Evolutionary conservation across 1,140 invertebrate species (phyloP).

Genomic region (Samia ricini): DNA sequence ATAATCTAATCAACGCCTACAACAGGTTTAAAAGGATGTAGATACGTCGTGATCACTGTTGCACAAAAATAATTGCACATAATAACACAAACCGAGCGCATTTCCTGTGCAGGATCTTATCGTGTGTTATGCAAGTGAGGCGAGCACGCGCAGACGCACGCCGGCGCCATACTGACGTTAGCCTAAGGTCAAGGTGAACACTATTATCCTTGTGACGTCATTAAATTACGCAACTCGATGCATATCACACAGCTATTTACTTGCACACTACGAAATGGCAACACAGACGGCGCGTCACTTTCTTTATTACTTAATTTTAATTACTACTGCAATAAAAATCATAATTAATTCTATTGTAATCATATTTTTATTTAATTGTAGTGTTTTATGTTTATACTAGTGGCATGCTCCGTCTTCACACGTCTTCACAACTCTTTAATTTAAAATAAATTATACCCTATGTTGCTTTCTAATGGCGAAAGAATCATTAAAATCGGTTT

Average conservation of each 20-base stretch:
- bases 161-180: constrained; percentile 44
- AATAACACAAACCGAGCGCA: not conserved
- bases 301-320: not conserved
- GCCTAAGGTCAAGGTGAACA: constrained; percentile 53
- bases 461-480: too few species aligned
- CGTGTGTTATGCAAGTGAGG: constrained; percentile 37
- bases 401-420: too few species aligned
- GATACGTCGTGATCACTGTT: not conserved
- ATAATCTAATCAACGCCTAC: not conserved
- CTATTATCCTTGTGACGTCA: constrained; percentile 62
- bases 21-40: not conserved
- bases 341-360: too few species aligned
- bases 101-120: constrained; percentile 19
- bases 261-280: not conserved
- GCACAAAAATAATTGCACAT: too few species aligned
- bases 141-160: constrained; percentile 25
- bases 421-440: too few species aligned
- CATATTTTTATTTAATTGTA: too few species aligned
- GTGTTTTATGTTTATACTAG: too few species aligned
- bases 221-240: constrained; percentile 39
- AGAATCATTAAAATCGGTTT: too few species aligned
- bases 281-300: not conserved
- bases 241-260: constrained; percentile 17
- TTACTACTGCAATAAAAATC: too few species aligned
- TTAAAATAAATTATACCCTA: too few species aligned